Evolutionary conservation across 2,113 vertebrate species (phyloP).

Genomic region (Picathartes gymnocephalus): DNA sequence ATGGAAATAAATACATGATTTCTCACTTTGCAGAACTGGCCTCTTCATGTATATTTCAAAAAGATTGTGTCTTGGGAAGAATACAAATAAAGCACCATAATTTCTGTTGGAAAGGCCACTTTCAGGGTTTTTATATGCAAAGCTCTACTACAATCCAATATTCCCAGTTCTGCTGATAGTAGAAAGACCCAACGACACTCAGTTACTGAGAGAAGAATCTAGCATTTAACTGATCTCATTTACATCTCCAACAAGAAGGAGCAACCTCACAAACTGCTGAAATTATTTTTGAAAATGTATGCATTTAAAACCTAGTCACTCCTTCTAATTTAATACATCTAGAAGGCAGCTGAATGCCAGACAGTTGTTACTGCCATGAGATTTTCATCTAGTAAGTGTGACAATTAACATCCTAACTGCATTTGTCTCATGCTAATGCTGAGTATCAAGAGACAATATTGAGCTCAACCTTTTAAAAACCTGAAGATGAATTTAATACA

Average conservation of each 20-base stretch:
- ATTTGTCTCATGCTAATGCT: not conserved
- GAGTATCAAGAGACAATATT: not conserved
- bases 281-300: not conserved
- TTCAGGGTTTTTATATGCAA: not conserved
- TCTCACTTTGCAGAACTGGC: not conserved
- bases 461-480: not conserved
- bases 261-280: not conserved
- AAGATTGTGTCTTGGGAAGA: not conserved
- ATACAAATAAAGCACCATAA: not conserved
- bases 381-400: not conserved
- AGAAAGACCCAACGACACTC: not conserved
- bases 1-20: not conserved
- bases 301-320: not conserved
- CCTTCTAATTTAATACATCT: not conserved
- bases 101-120: not conserved
- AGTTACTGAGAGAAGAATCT: not conserved
- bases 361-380: not conserved
- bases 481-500: not conserved
- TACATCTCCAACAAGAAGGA: not conserved
- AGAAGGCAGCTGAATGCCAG: not conserved
- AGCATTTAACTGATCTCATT: not conserved
- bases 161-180: not conserved
- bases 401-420: conserved; percentile 2
- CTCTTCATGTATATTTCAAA: not conserved
- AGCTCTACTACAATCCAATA: not conserved